Evolutionary conservation across 2,113 vertebrate species (phyloP).

Genomic region (Pseudopipra pipra): DNA sequence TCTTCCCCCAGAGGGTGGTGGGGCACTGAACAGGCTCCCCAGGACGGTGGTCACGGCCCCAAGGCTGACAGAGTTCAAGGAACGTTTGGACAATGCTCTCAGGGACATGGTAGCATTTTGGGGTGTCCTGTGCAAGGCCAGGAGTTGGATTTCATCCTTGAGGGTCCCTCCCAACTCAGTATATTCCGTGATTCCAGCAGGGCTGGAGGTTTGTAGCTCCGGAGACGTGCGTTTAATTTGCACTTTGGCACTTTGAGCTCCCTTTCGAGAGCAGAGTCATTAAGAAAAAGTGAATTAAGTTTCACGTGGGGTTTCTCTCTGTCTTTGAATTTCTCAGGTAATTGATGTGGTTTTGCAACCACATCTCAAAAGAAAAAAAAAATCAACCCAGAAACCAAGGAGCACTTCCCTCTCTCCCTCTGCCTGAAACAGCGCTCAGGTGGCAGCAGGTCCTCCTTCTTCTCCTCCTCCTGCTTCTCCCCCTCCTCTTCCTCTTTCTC

Average conservation of each 20-base stretch:
- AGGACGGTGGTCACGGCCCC: not conserved
- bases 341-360: conserved; percentile 2
- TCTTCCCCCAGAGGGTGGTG: not conserved
- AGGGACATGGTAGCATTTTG: not conserved
- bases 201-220: not conserved
- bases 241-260: not conserved
- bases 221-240: not conserved
- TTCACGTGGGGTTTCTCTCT: not conserved
- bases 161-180: not conserved
- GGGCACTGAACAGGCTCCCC: not conserved
- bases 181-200: not conserved
- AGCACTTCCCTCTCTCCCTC: not conserved
- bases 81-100: fast-evolving
- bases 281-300: not conserved
- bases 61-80: not conserved
- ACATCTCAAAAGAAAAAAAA: not conserved
- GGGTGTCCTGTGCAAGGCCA: not conserved
- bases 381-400: not conserved
- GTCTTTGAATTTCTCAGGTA: not conserved
- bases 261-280: not conserved
- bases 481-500: not conserved
- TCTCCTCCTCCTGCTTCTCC: not conserved
- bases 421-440: not conserved
- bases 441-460: not conserved
- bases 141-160: not conserved